Base-by-base conservation (phyloP, 2,888 invertebrate genomes). In the Toxonevra muliebris region DNA sequence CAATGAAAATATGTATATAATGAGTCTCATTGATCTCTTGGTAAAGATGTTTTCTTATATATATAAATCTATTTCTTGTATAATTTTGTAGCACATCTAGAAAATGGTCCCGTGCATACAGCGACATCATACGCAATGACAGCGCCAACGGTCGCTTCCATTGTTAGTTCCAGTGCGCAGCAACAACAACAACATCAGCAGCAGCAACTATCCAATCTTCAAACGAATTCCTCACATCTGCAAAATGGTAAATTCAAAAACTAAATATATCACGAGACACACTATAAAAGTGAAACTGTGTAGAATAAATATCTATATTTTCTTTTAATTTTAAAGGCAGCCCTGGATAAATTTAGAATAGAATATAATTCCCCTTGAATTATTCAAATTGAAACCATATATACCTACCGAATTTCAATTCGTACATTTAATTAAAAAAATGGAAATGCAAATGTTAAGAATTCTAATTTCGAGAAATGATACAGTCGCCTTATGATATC, bases 161-260 rank as follows among this genome's bases (percentile, higher is more conserved):
- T 81, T 75, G 82, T 82, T 58, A 81, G 81, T 69, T 75, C 80
- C 13, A 76, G 69, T 73, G 76, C 77, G 69, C 76, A 75, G 69
- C 76, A 76, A 40, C 74, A 73, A 45, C 72, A 70, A 48, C 70
- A 72, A 43, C 74, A 73, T 40, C 68, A 70, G 40, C 74, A 74
- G 53, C 71, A 71, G 48, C 76, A 69, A 57, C 75, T 80, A 79
- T 78, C 82, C 77, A 83, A 82, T 82, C 84, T 83, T 80, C 83
- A 83, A 81, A 79, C 80, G 68, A 84, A 83, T 82, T 83, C 84
- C 80, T 80, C 84, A 76, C 84, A 83, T 77, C 76, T 81, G 77
- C 82, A 82, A 79, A 84, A 81, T 74, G 83, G 84, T 82, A 75
- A 68, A 65, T 66, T 52, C 40, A 58, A 9, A 8, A 3, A 13